Evolutionary conservation across 2,797 vertebrate genomes (phyloP).

Genomic region (Poecilia gillii): DNA sequence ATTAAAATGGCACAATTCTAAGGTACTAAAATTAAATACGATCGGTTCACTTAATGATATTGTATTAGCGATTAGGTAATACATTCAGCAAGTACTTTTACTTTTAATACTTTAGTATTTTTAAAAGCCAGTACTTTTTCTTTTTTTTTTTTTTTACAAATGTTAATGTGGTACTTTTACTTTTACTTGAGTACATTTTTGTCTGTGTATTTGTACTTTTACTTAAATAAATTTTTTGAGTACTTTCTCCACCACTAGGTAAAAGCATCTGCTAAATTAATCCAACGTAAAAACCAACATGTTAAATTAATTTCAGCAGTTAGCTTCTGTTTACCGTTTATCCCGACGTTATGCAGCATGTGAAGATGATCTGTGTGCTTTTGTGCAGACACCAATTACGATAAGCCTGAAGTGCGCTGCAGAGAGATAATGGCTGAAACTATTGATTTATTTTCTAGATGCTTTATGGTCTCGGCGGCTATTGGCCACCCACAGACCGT

Average conservation of each 20-base stretch:
- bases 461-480: slow-evolving; percentile 43
- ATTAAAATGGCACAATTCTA: too few relatives aligned
- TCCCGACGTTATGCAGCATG: slow-evolving; percentile 56
- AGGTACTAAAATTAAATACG: too few relatives aligned
- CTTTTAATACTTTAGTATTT: too few relatives aligned
- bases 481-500: slow-evolving; percentile 34
- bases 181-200: too few relatives aligned
- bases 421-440: slow-evolving; percentile 60
- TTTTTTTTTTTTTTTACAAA: too few relatives aligned
- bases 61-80: too few relatives aligned
- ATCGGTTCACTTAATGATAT: too few relatives aligned
- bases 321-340: slow-evolving; percentile 16
- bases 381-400: slow-evolving; percentile 51
- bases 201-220: too few relatives aligned
- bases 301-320: slow-evolving; percentile 34
- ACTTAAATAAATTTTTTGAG: too few relatives aligned
- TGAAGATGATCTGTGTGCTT: slow-evolving; percentile 50
- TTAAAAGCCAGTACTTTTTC: too few relatives aligned
- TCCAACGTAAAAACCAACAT: slow-evolving; percentile 18
- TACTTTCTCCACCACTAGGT: background rate
- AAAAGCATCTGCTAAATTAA: background rate
- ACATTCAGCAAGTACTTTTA: too few relatives aligned
- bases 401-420: slow-evolving; percentile 57
- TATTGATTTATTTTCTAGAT: slow-evolving; percentile 66
- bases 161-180: too few relatives aligned